A percentile compares a stretch with the other conserved stretches of the same genome.
These are phyloP conservation scores for Sebastes taczanowskii DNA, from an alignment of 2,797 vertebrate species.

Conservation along the genomic window DNA sequence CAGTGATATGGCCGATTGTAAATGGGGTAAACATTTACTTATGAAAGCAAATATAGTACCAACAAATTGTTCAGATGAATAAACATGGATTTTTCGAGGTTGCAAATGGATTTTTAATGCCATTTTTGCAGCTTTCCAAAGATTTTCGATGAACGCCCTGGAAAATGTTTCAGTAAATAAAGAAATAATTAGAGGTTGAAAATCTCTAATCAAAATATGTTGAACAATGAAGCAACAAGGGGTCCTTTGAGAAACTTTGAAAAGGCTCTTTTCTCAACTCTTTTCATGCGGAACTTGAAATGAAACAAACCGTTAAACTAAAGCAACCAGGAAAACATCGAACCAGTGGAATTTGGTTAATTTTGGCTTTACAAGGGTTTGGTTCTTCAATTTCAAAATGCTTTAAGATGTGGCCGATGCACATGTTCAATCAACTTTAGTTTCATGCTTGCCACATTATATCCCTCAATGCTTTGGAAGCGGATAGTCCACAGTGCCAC, in stretches of 20 bases:
- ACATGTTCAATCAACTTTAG: background rate
- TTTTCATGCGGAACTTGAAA: slow-evolving; percentile 11
- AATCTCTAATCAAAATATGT: slow-evolving; percentile 1
- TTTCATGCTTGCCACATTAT: slow-evolving; percentile 2
- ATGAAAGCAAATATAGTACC: slow-evolving; percentile 7
- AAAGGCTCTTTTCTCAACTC: background rate
- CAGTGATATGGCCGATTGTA: background rate
- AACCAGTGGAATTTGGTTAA: slow-evolving; percentile 20
- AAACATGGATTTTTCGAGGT: background rate
- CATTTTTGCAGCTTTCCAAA: slow-evolving; percentile 7
- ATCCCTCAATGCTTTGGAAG: background rate
- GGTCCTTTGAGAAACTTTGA: background rate
- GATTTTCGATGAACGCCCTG: background rate
- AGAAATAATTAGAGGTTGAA: background rate
- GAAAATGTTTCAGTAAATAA: background rate
- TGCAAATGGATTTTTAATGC: slow-evolving; percentile 9
- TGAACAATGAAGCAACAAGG: slow-evolving; percentile 1
- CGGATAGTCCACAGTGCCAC: background rate
- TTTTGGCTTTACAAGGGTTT: slow-evolving; percentile 30
- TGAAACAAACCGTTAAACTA: slow-evolving; percentile 29
- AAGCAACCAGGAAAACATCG: slow-evolving; percentile 22
- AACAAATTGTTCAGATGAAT: background rate
- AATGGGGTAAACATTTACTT: slow-evolving; percentile 7
- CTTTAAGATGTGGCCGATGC: slow-evolving; percentile 14
- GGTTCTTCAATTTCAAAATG: background rate